Conservation (phyloP, 2,888 invertebrate genomes). For the Lottia gigantea region DNA sequence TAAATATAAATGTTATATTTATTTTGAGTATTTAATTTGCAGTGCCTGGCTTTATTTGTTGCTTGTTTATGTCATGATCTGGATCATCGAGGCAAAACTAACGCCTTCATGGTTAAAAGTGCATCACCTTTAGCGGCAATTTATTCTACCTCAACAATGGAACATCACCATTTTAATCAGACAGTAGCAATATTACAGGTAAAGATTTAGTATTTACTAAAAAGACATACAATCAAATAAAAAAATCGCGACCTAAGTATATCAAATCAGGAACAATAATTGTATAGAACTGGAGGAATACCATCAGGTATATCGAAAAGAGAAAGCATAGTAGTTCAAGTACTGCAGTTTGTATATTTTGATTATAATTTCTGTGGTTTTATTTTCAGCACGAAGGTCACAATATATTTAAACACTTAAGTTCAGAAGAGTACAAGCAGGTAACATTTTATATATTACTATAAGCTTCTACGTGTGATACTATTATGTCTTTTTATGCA, state of each 20-base stretch:
- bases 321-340: no score
- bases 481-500: no score
- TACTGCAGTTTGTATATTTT: no score
- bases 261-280: no score
- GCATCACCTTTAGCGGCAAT: conserved; percentile 85
- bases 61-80: conserved; percentile 87
- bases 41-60: conserved; percentile 82
- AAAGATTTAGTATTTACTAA: background rate
- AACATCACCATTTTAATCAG: conserved; percentile 90
- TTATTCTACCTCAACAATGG: conserved; percentile 87
- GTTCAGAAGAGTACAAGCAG: conserved; percentile 78
- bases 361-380: background rate
- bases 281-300: no score
- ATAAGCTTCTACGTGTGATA: no score
- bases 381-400: conserved; percentile 78
- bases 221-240: no score
- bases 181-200: conserved; percentile 84
- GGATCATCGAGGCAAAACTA: conserved; percentile 88
- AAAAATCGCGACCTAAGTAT: no score
- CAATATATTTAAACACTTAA: conserved; percentile 83
- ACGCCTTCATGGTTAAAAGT: conserved; percentile 86
- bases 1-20: background rate
- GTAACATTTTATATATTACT: conserved; percentile 39
- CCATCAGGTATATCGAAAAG: no score
- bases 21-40: conserved; percentile 46